A percentile compares a stretch with the other conserved stretches of the same genome.
Conservation (phyloP, 2,113 vertebrate genomes). For the Gnathonemus longibarbis region DNA sequence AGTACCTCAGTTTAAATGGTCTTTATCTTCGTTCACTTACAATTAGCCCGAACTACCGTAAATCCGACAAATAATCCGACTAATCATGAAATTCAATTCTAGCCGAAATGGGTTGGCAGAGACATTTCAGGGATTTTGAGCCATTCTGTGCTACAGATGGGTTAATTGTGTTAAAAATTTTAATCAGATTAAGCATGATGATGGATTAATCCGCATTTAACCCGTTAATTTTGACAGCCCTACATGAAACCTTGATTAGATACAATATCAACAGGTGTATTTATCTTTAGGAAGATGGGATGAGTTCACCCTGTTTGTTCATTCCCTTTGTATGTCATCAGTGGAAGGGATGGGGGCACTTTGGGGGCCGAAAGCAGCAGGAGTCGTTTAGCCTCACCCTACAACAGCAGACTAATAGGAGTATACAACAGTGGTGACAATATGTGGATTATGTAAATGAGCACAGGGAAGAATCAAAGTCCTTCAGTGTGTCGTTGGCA, state of each 20-base stretch:
- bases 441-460: slow-evolving; percentile 62
- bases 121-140: too few relatives aligned
- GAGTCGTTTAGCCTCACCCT: slow-evolving; percentile 57
- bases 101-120: too few relatives aligned
- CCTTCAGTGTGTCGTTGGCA: slow-evolving; percentile 42
- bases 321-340: slow-evolving; percentile 22
- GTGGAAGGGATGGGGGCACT: slow-evolving; percentile 44
- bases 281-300: not conserved
- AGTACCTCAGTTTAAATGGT: too few relatives aligned
- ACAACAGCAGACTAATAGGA: slow-evolving; percentile 59
- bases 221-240: too few relatives aligned
- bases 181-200: too few relatives aligned
- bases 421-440: slow-evolving; percentile 59
- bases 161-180: too few relatives aligned
- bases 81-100: too few relatives aligned
- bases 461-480: slow-evolving; percentile 37
- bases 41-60: too few relatives aligned
- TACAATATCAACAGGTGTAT: not conserved
- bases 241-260: not conserved
- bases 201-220: too few relatives aligned
- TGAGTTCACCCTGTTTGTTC: not conserved
- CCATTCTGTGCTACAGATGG: too few relatives aligned
- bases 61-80: too few relatives aligned
- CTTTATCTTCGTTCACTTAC: too few relatives aligned
- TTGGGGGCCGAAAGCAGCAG: slow-evolving; percentile 43